Percentiles rank a stretch among this genome's conserved stretches.
These are phyloP conservation scores for Petrocephalus microphthalmus DNA, from an alignment of 2,113 vertebrate species.

Conservation along the genomic window DNA sequence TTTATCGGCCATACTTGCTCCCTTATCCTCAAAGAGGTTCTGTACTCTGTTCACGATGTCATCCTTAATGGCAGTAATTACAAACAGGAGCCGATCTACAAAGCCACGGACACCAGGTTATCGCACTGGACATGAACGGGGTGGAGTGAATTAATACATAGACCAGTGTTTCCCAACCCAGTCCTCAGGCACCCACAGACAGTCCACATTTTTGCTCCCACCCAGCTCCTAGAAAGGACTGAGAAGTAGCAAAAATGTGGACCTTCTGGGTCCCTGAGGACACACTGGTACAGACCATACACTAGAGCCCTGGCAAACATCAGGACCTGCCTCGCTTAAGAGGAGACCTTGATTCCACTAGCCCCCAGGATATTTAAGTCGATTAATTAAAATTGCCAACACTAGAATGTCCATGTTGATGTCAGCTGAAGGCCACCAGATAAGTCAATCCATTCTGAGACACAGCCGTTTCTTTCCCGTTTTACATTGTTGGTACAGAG, in stretches of 20 bases:
- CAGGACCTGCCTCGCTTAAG: not conserved
- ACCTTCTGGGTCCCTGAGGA: not conserved
- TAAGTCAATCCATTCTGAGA: not conserved
- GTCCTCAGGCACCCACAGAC: not conserved
- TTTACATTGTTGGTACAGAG: not conserved
- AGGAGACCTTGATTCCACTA: not conserved
- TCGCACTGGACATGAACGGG: not conserved
- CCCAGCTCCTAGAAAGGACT: not conserved
- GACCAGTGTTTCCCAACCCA: not conserved
- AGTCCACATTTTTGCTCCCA: not conserved
- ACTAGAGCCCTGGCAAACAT: not conserved
- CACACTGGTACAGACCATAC: not conserved
- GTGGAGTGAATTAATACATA: not conserved
- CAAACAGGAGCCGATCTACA: slow-evolving; percentile 90
- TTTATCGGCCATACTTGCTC: slow-evolving; percentile 83
- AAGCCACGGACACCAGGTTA: slow-evolving; percentile 22
- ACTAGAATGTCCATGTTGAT: not conserved
- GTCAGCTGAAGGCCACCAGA: not conserved
- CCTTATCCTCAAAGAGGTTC: slow-evolving; percentile 73
- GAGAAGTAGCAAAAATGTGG: not conserved
- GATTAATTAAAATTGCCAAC: not conserved
- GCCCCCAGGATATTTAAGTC: not conserved
- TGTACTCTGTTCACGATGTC: slow-evolving; percentile 93
- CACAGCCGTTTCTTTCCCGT: not conserved
- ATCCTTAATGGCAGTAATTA: slow-evolving; percentile 97